A percentile compares a stretch with the other conserved stretches of the same genome.
These are phyloP conservation scores for Lateolabrax maculatus DNA, from an alignment of 2,797 vertebrate genomes.

Conservation along the genomic window DNA sequence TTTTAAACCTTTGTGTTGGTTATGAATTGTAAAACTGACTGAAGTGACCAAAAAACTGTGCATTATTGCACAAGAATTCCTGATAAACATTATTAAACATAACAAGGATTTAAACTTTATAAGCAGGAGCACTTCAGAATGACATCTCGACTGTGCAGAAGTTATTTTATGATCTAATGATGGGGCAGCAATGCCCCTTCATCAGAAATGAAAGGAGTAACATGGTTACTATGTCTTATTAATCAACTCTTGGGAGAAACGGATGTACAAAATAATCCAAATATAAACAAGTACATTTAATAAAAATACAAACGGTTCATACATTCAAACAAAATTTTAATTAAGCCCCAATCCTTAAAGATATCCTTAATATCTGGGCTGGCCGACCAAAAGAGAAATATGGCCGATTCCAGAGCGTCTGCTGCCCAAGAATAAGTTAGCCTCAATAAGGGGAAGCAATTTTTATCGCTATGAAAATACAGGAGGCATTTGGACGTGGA, in stretches of 20 bases:
- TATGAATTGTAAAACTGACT: not conserved
- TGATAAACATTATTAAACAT: not conserved
- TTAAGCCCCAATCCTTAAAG: not conserved
- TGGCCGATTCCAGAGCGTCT: no score
- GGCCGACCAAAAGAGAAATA: no score
- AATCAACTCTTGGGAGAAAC: not conserved
- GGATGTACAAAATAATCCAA: not conserved
- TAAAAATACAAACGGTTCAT: not conserved
- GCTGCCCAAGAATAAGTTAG: no score
- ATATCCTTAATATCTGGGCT: no score
- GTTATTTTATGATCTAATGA: not conserved
- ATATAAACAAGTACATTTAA: not conserved
- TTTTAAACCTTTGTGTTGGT: not conserved
- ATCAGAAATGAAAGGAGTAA: not conserved
- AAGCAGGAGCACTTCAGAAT: not conserved
- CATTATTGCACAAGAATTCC: not conserved
- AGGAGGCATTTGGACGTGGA: no score
- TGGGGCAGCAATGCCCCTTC: not conserved
- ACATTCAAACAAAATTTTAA: not conserved
- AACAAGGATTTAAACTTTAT: not conserved
- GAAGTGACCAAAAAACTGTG: not conserved
- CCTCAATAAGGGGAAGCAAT: no score
- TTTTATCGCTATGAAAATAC: no score
- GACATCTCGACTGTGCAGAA: not conserved
- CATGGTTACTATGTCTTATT: not conserved